phyloP scores from a whole-genome alignment of 2,888 invertebrate species.

The Dilophus febrilis region DNA sequence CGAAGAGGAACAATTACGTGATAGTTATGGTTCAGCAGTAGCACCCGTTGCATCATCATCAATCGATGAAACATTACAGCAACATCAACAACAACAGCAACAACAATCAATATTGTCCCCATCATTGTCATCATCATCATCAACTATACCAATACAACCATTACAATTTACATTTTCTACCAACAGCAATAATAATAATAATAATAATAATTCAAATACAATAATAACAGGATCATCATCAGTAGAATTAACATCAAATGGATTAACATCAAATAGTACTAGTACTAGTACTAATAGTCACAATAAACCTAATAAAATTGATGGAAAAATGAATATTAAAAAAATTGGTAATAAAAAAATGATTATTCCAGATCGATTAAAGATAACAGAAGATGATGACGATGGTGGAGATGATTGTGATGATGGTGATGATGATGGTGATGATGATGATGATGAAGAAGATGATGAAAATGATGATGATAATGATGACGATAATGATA shows the following conservation, averaged over 20 bases:
- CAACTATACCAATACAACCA: neutral
- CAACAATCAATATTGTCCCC: neutral
- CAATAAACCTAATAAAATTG: conserved; percentile 1
- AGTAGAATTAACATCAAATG: neutral
- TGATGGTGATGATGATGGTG: conserved; percentile 4
- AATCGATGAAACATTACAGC: conserved; percentile 23
- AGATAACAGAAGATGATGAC: no score
- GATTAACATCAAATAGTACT: neutral
- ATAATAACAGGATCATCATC: neutral
- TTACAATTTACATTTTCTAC: neutral
- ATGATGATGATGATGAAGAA: conserved; percentile 6
- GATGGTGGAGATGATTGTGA: no score
- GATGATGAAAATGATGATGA: conserved; percentile 14
- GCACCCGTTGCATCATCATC: conserved; percentile 8
- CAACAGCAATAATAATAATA: neutral
- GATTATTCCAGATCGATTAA: no score
- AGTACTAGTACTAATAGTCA: no score
- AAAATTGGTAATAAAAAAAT: conserved; percentile 16
- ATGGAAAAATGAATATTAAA: neutral
- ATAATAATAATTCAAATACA: neutral
- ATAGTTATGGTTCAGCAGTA: conserved; percentile 3
- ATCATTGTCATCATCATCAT: neutral
- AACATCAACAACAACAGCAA: conserved; percentile 14
- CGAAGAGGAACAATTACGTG: conserved; percentile 21
- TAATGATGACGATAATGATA: no score